These are phyloP conservation scores for Bombus waltoni DNA, from an alignment of 1,140 invertebrate genomes.

Conservation along the genomic window DNA sequence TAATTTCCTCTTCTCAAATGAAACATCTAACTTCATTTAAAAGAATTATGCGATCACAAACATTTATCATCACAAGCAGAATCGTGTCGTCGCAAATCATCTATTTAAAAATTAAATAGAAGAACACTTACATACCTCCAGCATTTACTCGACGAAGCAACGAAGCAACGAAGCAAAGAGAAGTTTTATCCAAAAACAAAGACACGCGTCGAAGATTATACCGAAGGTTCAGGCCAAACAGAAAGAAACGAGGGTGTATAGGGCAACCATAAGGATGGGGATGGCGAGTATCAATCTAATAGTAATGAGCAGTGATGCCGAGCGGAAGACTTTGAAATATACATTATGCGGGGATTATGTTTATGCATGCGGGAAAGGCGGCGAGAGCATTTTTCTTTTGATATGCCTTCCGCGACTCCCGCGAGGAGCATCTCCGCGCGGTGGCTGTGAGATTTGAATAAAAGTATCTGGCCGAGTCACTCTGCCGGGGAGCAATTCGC, in stretches of 20 bases:
- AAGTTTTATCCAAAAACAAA: neutral
- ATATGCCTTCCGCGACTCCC: conserved; percentile 66
- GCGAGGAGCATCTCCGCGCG: conserved; percentile 52
- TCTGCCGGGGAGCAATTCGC: conserved; percentile 65
- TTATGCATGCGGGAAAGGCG: conserved; percentile 78
- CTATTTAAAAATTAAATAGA: neutral
- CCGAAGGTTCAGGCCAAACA: neutral
- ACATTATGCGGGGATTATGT: conserved; percentile 75
- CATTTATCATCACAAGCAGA: too few relatives aligned
- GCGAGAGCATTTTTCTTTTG: conserved; percentile 79
- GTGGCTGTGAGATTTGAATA: conserved; percentile 77
- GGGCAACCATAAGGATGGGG: neutral
- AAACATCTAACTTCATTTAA: too few relatives aligned
- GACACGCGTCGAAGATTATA: neutral
- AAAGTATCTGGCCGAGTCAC: conserved; percentile 70
- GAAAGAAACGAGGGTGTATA: neutral
- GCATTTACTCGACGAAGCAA: neutral
- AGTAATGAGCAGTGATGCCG: conserved; percentile 72
- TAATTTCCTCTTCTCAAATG: too few relatives aligned
- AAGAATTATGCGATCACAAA: too few relatives aligned
- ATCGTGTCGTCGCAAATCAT: too few relatives aligned
- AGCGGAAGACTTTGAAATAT: conserved; percentile 77
- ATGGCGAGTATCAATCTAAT: conserved; percentile 69
- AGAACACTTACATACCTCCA: neutral
- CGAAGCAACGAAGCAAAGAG: neutral